phyloP scores from a whole-genome alignment of 2,113 vertebrate genomes.

The Anseranas semipalmata region DNA sequence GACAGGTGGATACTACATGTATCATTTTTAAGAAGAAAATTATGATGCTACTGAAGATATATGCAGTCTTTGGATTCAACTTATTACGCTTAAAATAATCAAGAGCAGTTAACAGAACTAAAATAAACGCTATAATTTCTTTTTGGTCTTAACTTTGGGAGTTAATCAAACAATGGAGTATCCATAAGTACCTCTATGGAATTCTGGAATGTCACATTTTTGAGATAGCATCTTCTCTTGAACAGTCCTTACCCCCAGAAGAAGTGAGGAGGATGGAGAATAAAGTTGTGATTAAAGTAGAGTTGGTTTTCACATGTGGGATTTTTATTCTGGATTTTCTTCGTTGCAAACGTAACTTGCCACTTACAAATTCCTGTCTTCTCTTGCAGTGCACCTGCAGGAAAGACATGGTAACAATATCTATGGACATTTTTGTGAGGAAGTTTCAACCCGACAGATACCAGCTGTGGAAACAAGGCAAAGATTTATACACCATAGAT shows the following conservation, averaged over 20 bases:
- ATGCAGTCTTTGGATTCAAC: not conserved
- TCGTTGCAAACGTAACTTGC: not conserved
- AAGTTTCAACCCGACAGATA: constrained; percentile 97
- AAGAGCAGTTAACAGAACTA: not conserved
- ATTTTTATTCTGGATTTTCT: not conserved
- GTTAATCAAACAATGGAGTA: not conserved
- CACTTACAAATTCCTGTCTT: not conserved
- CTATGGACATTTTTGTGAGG: constrained; percentile 96
- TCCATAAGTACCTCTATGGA: not conserved
- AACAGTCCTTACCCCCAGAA: not conserved
- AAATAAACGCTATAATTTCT: not conserved
- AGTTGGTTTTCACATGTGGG: not conserved
- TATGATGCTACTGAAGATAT: not conserved
- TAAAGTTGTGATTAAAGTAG: not conserved
- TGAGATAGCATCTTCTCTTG: not conserved
- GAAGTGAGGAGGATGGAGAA: not conserved
- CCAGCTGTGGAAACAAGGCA: constrained; percentile 92
- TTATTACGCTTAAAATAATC: not conserved
- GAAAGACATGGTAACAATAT: constrained; percentile 97
- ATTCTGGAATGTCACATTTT: not conserved
- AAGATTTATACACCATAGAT: constrained; percentile 88
- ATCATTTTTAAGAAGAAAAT: not conserved
- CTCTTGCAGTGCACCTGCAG: constrained; percentile 90
- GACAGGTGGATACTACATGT: not conserved
- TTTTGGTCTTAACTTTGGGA: not conserved